Conservation (phyloP, 2,113 vertebrate genomes). For the Mesembrinibis cayennensis region DNA sequence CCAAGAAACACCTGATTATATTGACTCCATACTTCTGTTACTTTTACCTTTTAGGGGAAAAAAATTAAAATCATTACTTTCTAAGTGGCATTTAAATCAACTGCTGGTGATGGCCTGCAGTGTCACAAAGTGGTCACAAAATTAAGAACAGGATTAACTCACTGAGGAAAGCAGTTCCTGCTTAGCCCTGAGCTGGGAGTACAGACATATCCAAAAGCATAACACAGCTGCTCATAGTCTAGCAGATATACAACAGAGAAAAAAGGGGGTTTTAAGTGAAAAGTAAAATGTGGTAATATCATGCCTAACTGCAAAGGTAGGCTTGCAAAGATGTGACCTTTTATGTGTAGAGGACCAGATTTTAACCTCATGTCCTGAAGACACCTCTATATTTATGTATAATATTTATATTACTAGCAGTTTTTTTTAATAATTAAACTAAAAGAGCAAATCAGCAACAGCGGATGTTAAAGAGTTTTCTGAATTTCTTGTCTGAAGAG, state of each 20-base stretch:
- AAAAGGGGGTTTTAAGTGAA: not conserved
- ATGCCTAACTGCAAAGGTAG: not conserved
- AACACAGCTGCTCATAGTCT: not conserved
- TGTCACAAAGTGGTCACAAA: not conserved
- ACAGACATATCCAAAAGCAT: not conserved
- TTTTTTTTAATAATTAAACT: not conserved
- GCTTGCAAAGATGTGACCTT: not conserved
- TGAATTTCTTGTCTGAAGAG: not conserved
- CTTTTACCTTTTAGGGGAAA: not conserved
- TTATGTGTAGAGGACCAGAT: not conserved
- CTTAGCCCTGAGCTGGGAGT: not conserved
- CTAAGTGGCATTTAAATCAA: not conserved
- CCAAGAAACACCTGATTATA: not conserved
- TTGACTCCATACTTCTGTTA: not conserved
- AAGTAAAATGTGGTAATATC: not conserved
- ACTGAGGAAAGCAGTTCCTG: not conserved
- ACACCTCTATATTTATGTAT: slow-evolving; percentile 39
- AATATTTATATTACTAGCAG: slow-evolving; percentile 59
- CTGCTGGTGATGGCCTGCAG: not conserved
- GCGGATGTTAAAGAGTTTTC: not conserved
- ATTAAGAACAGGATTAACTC: not conserved
- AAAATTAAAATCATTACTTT: not conserved
- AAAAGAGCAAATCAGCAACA: not conserved
- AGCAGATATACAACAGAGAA: not conserved
- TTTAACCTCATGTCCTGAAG: not conserved